These are phyloP conservation scores for Hirtodrosophila trivittata DNA, from an alignment of 2,888 invertebrate species.

Conservation along the genomic window DNA sequence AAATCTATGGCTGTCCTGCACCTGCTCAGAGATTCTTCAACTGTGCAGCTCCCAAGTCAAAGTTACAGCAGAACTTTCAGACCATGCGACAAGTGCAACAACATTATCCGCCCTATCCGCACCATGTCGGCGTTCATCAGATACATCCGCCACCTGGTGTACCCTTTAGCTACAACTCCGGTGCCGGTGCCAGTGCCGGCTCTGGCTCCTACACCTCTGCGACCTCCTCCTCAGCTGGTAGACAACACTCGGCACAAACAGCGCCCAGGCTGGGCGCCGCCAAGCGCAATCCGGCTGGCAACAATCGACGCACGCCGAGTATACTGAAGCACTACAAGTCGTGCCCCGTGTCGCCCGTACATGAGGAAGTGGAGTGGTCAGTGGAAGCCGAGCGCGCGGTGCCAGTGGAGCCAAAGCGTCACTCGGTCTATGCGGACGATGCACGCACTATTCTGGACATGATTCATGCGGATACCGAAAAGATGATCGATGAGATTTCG, in stretches of 20 bases:
- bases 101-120: constrained; percentile 84
- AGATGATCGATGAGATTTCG: constrained; percentile 88
- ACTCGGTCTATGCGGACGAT: constrained; percentile 84
- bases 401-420: constrained; percentile 81
- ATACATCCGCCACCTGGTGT: constrained; percentile 81
- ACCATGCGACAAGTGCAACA: constrained; percentile 84
- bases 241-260: constrained; percentile 37
- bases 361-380: constrained; percentile 89
- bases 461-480: constrained; percentile 87
- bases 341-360: constrained; percentile 92
- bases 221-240: not conserved
- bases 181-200: constrained; percentile 28
- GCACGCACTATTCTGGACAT: constrained; percentile 86
- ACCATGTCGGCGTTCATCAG: constrained; percentile 83
- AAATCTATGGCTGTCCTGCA: constrained; percentile 12
- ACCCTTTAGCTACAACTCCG: constrained; percentile 58
- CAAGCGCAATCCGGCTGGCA: constrained; percentile 78
- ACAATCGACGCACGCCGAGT: constrained; percentile 84
- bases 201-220: not conserved
- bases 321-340: constrained; percentile 89
- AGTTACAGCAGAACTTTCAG: constrained; percentile 83
- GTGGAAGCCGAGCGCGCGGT: constrained; percentile 77
- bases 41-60: constrained; percentile 83
- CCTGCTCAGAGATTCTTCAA: constrained; percentile 81
- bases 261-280: constrained; percentile 50